Evolutionary conservation across 2,113 vertebrate species (phyloP).

Genomic region (Eretmochelys imbricata): DNA sequence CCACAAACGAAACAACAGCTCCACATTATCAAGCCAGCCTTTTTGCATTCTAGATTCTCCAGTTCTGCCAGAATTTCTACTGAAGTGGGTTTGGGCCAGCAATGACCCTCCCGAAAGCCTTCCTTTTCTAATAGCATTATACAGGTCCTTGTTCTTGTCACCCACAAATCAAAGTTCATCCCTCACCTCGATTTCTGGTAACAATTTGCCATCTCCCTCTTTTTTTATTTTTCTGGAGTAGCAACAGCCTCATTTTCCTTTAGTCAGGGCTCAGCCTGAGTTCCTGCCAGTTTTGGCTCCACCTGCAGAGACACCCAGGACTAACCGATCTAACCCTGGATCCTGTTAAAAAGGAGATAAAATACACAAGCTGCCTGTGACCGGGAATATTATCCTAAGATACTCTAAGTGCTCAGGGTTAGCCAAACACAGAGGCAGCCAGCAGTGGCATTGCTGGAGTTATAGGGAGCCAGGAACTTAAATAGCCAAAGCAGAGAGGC

Average conservation of each 20-base stretch:
- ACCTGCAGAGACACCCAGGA: background rate
- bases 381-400: background rate
- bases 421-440: background rate
- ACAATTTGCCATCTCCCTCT: background rate
- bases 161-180: background rate
- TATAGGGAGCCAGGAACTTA: background rate
- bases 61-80: background rate
- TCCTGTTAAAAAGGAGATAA: background rate
- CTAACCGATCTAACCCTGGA: background rate
- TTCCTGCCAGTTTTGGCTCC: background rate
- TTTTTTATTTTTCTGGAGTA: background rate
- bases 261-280: background rate
- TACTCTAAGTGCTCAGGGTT: fast-evolving
- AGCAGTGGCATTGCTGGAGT: fast-evolving
- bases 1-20: background rate
- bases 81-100: no score
- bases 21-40: background rate
- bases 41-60: background rate
- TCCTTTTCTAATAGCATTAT: background rate
- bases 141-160: fast-evolving
- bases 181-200: background rate
- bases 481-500: background rate
- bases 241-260: background rate
- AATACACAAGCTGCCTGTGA: fast-evolving
- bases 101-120: background rate